Evolutionary conservation across 2,113 vertebrate species (phyloP).

Genomic region (Emydocephalus ijimae): DNA sequence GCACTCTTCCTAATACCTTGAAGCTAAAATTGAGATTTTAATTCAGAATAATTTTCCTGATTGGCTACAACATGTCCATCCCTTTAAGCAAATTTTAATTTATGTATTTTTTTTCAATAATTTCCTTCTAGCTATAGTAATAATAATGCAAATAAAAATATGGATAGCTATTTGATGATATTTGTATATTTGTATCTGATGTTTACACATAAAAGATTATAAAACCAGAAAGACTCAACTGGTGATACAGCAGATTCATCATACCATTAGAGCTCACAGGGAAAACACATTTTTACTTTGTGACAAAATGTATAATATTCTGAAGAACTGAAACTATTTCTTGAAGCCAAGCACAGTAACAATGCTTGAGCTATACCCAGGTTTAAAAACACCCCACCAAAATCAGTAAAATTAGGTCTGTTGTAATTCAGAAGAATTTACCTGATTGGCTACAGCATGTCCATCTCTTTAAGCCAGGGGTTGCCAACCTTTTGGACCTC

Average conservation of each 20-base stretch:
- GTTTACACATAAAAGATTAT: neutral
- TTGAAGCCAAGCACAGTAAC: neutral
- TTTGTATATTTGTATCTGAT: neutral
- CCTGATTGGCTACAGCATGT: too few relatives aligned
- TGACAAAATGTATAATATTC: neutral
- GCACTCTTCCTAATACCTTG: neutral
- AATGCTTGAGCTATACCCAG: neutral
- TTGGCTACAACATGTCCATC: too few relatives aligned
- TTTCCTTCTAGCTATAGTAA: neutral
- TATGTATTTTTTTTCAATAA: neutral
- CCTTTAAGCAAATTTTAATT: too few relatives aligned
- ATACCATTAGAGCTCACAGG: neutral
- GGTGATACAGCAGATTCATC: neutral
- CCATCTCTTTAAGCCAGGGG: too few relatives aligned
- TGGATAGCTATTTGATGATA: neutral
- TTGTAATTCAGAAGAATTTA: conserved; percentile 4
- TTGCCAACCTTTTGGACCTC: too few relatives aligned
- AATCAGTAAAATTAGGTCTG: conserved; percentile 21
- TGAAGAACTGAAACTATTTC: neutral
- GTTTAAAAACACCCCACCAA: neutral
- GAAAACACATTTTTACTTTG: neutral
- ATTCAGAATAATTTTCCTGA: too few relatives aligned
- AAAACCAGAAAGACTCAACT: neutral
- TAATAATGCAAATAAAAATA: neutral
- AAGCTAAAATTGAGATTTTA: neutral